Percentiles rank a stretch among this genome's conserved stretches.
Conservation (phyloP, 2,113 vertebrate species). For the Phoenicopterus ruber region DNA sequence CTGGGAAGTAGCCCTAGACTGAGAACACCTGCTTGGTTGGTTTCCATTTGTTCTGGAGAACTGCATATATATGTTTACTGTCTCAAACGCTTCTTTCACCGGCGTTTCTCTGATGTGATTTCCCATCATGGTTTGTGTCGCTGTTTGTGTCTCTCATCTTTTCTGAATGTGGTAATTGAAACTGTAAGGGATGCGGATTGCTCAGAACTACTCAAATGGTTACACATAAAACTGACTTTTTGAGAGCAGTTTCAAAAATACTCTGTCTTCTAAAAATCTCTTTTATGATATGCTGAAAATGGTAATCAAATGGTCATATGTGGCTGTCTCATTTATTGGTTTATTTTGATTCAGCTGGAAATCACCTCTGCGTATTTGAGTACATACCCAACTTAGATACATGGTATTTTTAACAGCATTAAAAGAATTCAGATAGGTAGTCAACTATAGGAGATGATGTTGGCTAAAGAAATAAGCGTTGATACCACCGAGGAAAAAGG, state of each 20-base stretch:
- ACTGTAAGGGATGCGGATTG: accelerated
- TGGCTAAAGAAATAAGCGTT: neutral
- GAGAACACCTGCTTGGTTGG: neutral
- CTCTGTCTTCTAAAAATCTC: neutral
- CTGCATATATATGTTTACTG: accelerated
- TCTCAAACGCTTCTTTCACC: neutral
- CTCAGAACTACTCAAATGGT: neutral
- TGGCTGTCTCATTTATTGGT: neutral
- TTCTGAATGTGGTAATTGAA: neutral
- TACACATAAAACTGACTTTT: neutral
- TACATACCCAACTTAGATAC: neutral
- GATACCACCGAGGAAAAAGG: neutral
- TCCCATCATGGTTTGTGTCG: neutral
- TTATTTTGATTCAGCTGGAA: neutral
- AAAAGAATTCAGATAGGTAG: neutral
- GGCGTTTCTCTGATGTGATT: neutral
- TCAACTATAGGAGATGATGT: neutral
- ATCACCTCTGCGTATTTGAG: neutral
- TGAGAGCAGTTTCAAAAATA: neutral
- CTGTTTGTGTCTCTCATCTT: neutral
- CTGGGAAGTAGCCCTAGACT: neutral
- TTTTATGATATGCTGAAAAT: neutral
- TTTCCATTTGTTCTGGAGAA: neutral
- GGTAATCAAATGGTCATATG: neutral
- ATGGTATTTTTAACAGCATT: neutral